Base-by-base conservation (phyloP, 35 echinoderm and acorn worm species). In the Heliocidaris erythrogramma region DNA sequence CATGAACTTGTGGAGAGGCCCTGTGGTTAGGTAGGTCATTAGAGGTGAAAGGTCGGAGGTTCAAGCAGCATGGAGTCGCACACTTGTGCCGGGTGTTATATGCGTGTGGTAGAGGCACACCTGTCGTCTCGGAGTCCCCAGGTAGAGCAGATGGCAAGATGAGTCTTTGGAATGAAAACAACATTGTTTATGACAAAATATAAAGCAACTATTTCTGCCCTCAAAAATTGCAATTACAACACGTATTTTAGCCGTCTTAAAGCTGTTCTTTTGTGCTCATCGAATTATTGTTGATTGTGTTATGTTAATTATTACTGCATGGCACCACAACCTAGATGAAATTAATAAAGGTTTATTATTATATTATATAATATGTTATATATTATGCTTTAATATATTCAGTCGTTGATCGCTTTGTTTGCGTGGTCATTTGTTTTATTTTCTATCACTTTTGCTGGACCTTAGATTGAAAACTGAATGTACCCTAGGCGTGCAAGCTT, bases 51-150 rank as follows among this genome's bases (percentile, higher is more conserved):
- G 7, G 47, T 89, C 87, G 31, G 31, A 89, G 87, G 87, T 89
- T 89, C 87, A 7, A 89, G 47, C 87, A 89, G 87, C 87, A 89
- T 89, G 87, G 31, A 17, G 87, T 48, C 87, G 31, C 47, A 48
- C 47, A 89, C 31, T 47, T 89, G 31, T 42, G 29, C 87, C 87
- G 87, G 87, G 87, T 89, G 87, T 32, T 2, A 47, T 18, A 16
- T 47, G 87, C 87, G 31, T 48, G 87, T 89, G 87, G 12, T 32
- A 24, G 87, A 89, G 16, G 0, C 18, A 47, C 47, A 47, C 87
- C 87, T 48, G 87, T 32, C 87, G 32, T 47, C 18, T 27, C 31
- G 2, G 2, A 6, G 31, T 48, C 87, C 31, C 30, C 87, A 18
- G 65, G 87, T 47, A 16, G 87, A 48, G 87, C 31, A 89, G 87